These are phyloP conservation scores for Chloroclystis v-ata DNA, from an alignment of 2,888 invertebrate species.

Conservation along the genomic window DNA sequence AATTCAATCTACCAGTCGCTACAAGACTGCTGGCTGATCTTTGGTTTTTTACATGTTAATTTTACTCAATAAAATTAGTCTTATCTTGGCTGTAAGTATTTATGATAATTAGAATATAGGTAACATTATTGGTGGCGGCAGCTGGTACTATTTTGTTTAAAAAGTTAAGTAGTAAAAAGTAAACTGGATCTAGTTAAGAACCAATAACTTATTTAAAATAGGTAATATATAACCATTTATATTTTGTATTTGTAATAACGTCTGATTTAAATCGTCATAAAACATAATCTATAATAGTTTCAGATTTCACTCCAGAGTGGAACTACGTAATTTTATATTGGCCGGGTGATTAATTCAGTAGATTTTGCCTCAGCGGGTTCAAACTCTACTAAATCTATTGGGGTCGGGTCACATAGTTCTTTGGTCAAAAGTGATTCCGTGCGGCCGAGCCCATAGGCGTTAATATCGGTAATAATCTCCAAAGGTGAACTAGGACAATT, in stretches of 20 bases:
- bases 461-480: slow-evolving; percentile 20
- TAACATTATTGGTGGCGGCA: too few species aligned
- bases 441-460: slow-evolving; percentile 51
- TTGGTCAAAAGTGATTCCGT: slow-evolving; percentile 60
- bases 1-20: slow-evolving; percentile 57
- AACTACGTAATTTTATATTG: slow-evolving; percentile 8
- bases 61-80: too few species aligned
- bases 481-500: slow-evolving; percentile 53
- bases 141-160: too few species aligned
- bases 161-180: too few species aligned
- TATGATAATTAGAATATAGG: too few species aligned
- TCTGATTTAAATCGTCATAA: not conserved
- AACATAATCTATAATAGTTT: not conserved
- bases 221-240: too few species aligned
- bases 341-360: slow-evolving; percentile 12
- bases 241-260: not conserved
- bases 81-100: too few species aligned
- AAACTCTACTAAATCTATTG: slow-evolving; percentile 6
- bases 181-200: too few species aligned
- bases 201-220: too few species aligned
- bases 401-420: slow-evolving; percentile 32
- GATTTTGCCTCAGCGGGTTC: slow-evolving; percentile 9
- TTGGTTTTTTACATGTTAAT: not conserved
- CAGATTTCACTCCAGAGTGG: slow-evolving; percentile 2
- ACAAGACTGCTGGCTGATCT: too few species aligned